Percentiles rank a stretch among this genome's conserved stretches.
Conservation (phyloP, 2,797 vertebrate genomes). For the Karalla daura region DNA sequence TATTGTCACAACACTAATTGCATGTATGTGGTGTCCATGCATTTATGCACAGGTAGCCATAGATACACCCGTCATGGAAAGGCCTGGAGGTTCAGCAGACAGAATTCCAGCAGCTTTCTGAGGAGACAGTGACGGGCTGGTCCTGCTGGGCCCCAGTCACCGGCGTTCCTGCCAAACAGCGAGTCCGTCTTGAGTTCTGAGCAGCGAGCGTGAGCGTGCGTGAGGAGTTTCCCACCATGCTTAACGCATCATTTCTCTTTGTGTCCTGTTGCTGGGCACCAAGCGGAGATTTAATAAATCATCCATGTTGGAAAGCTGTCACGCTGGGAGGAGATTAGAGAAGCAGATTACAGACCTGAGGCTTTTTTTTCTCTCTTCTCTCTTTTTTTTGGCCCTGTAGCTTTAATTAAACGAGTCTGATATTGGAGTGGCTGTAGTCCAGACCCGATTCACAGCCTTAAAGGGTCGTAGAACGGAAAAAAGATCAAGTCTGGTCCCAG, state of each 20-base stretch:
- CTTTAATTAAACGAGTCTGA: slow-evolving; percentile 72
- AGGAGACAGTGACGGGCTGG: neutral
- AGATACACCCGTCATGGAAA: no score
- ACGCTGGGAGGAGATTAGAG: slow-evolving; percentile 69
- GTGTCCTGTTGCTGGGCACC: slow-evolving; percentile 57
- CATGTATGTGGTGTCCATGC: no score
- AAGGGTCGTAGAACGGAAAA: no score
- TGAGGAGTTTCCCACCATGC: slow-evolving; percentile 51
- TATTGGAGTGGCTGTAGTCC: slow-evolving; percentile 43
- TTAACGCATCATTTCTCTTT: slow-evolving; percentile 41
- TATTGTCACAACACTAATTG: no score
- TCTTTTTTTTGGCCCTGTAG: slow-evolving; percentile 16
- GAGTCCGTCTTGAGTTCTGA: neutral
- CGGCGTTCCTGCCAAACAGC: slow-evolving; percentile 3
- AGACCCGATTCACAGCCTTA: slow-evolving; percentile 10
- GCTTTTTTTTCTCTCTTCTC: slow-evolving; percentile 15
- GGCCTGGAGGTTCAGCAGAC: neutral
- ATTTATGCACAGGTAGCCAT: no score
- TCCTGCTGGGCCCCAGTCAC: neutral
- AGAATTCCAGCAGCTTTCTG: neutral
- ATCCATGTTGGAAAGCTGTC: slow-evolving; percentile 65
- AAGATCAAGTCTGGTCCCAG: no score
- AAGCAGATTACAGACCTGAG: slow-evolving; percentile 45
- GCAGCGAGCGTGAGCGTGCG: neutral
- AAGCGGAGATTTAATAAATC: slow-evolving; percentile 68